Evolutionary conservation across 1,140 invertebrate genomes (phyloP).

Genomic region (Amyelois transitella): DNA sequence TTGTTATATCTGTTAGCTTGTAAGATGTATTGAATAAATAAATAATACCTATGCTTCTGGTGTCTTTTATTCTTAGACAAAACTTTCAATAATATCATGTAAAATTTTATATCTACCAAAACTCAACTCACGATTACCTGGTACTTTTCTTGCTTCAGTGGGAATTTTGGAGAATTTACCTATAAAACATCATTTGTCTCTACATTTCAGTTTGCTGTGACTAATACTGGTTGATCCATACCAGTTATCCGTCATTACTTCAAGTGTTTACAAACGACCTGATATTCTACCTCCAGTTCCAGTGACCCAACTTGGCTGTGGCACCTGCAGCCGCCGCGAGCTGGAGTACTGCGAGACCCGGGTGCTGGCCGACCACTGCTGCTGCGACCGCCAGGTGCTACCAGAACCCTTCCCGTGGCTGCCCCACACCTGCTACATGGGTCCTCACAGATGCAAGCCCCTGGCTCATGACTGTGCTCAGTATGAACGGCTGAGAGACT

Average conservation of each 20-base stretch:
- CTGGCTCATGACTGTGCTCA: slow-evolving; percentile 77
- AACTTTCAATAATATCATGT: too few species aligned
- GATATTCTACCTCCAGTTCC: slow-evolving; percentile 47
- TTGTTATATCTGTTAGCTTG: too few species aligned
- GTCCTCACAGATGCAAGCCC: slow-evolving; percentile 75
- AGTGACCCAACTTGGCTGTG: slow-evolving; percentile 76
- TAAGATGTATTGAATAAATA: too few species aligned
- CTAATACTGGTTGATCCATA: too few species aligned
- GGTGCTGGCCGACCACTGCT: slow-evolving; percentile 82
- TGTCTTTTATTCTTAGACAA: too few species aligned
- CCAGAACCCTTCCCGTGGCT: slow-evolving; percentile 80
- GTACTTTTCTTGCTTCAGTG: too few species aligned
- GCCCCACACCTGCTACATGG: slow-evolving; percentile 80
- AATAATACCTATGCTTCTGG: too few species aligned
- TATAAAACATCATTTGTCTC: too few species aligned
- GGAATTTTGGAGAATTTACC: too few species aligned
- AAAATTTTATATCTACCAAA: too few species aligned
- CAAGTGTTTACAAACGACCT: not conserved
- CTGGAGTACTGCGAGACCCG: slow-evolving; percentile 78
- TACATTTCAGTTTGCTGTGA: too few species aligned
- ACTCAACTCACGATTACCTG: too few species aligned
- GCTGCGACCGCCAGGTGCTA: slow-evolving; percentile 78
- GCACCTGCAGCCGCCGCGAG: slow-evolving; percentile 77
- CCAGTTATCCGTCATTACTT: not conserved
- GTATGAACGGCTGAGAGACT: slow-evolving; percentile 78